Percentiles rank a stretch among this genome's conserved stretches.
phyloP scores from a whole-genome alignment of 2,113 vertebrate genomes.

The rabbit (Oryctolagus cuniculus) region DNA sequence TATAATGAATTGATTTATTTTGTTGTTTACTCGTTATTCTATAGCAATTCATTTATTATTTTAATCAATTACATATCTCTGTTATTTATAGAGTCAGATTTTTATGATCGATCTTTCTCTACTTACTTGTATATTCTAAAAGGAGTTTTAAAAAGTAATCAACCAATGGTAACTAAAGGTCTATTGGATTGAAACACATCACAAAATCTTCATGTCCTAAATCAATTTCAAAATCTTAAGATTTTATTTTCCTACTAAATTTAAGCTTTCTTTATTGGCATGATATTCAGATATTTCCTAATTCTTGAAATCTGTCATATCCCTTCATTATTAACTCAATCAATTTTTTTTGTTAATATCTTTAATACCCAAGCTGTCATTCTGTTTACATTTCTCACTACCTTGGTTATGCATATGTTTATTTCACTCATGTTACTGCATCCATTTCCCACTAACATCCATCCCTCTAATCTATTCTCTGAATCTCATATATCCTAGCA shows the following conservation, averaged over 20 bases:
- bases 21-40: neutral
- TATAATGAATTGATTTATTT: neutral
- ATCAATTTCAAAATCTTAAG: neutral
- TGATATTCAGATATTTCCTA: neutral
- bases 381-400: neutral
- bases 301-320: neutral
- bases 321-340: neutral
- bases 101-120: neutral
- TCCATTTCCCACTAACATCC: neutral
- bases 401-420: neutral
- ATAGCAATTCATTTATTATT: neutral
- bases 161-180: neutral
- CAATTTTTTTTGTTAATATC: neutral
- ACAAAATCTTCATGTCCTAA: neutral
- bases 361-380: slow-evolving; percentile 28
- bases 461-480: neutral
- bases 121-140: neutral
- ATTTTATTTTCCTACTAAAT: neutral
- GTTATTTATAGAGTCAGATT: neutral
- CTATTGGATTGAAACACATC: neutral
- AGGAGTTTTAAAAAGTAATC: neutral
- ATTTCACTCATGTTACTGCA: neutral
- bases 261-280: neutral
- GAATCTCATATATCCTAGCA: neutral
- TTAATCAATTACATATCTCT: neutral